These are phyloP conservation scores for Zonotrichia albicollis DNA, from an alignment of 2,797 vertebrate genomes.

Conservation along the genomic window DNA sequence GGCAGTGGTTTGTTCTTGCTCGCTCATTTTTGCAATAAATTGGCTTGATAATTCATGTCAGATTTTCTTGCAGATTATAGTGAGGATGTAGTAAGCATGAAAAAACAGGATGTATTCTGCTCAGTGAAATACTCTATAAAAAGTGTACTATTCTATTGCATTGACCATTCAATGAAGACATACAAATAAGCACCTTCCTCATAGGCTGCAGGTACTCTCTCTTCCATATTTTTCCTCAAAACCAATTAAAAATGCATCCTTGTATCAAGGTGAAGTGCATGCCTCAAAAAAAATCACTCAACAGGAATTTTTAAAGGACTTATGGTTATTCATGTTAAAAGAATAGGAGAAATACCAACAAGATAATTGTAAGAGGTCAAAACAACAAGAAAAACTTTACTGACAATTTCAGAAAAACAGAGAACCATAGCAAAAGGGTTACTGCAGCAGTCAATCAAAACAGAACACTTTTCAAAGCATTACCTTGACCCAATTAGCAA, in stretches of 20 bases:
- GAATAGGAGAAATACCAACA: neutral
- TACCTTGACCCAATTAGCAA: neutral
- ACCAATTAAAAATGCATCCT: neutral
- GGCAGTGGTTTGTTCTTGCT: neutral
- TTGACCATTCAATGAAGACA: neutral
- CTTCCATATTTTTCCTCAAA: neutral
- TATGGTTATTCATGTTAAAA: accelerated
- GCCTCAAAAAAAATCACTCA: accelerated
- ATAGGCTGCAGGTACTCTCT: neutral
- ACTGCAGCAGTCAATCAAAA: neutral
- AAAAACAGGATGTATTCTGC: neutral
- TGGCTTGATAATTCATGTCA: neutral
- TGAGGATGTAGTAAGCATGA: neutral
- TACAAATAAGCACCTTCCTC: neutral
- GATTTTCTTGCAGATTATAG: neutral
- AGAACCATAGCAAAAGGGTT: neutral
- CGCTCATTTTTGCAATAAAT: neutral
- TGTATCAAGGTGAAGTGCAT: neutral
- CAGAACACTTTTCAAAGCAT: neutral
- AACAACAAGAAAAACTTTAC: neutral
- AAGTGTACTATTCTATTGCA: neutral
- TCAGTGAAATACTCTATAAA: neutral
- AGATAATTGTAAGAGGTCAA: neutral
- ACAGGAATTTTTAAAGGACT: neutral
- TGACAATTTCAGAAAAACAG: neutral